These are phyloP conservation scores for Orestias chungarensis DNA, from an alignment of 2,797 vertebrate genomes.

Conservation along the genomic window DNA sequence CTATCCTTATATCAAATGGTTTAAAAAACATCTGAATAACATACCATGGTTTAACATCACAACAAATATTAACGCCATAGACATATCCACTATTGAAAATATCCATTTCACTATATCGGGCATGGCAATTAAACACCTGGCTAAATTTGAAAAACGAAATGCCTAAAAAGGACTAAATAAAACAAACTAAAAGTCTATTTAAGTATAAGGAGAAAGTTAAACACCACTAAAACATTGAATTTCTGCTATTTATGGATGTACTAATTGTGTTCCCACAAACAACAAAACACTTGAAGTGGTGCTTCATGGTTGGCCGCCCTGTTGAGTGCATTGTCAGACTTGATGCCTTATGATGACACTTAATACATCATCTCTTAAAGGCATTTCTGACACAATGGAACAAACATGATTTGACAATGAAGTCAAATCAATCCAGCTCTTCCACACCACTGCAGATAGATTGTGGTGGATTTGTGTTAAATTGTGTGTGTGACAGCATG, in stretches of 20 bases:
- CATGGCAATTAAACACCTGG: not conserved
- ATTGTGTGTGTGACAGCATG: slow-evolving; percentile 1
- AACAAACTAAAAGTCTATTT: not conserved
- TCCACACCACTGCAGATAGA: slow-evolving; percentile 33
- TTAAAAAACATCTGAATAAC: not conserved
- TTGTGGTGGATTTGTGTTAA: not conserved
- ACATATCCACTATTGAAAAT: not conserved
- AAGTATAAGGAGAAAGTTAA: not conserved
- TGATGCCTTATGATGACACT: slow-evolving; percentile 35
- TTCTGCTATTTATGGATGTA: slow-evolving; percentile 16
- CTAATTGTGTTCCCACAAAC: slow-evolving; percentile 9
- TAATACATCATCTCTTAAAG: slow-evolving; percentile 29
- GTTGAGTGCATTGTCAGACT: slow-evolving; percentile 8
- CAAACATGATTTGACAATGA: slow-evolving; percentile 49
- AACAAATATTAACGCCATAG: not conserved
- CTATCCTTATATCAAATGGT: not conserved
- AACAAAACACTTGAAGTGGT: slow-evolving; percentile 4
- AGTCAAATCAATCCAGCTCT: slow-evolving; percentile 53
- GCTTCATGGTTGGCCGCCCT: slow-evolving; percentile 1
- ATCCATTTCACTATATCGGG: too few species aligned
- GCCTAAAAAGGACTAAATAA: not conserved
- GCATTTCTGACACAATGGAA: slow-evolving; percentile 46
- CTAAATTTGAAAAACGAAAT: not conserved
- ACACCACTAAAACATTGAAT: slow-evolving; percentile 9
- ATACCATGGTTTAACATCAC: not conserved